A percentile compares a stretch with the other conserved stretches of the same genome.
These are phyloP conservation scores for Gambusia holbrooki DNA, from an alignment of 2,113 vertebrate genomes.

Conservation along the genomic window DNA sequence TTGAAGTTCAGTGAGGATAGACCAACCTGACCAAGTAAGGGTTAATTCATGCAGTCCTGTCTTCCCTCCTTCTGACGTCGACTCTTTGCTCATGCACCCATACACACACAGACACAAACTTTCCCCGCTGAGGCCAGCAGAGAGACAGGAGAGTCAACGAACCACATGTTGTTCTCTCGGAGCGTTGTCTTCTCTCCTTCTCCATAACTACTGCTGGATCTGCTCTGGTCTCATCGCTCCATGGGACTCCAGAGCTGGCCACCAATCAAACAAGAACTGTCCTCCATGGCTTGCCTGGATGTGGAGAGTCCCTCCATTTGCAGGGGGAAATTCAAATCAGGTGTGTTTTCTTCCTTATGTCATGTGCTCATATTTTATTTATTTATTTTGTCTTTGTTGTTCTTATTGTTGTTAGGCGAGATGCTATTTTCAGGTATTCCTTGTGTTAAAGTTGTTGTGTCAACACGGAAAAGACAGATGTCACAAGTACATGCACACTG, in stretches of 20 bases:
- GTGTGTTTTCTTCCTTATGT: slow-evolving; percentile 40
- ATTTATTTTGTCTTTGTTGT: too few relatives aligned
- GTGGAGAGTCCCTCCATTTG: slow-evolving; percentile 79
- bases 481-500: not conserved
- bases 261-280: slow-evolving; percentile 52
- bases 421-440: not conserved
- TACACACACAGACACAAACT: slow-evolving; percentile 44
- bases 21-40: slow-evolving; percentile 57
- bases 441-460: not conserved
- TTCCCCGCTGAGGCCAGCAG: slow-evolving; percentile 58
- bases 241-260: slow-evolving; percentile 79
- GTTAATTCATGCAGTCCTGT: slow-evolving; percentile 68
- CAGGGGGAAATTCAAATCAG: slow-evolving; percentile 79
- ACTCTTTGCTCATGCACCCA: slow-evolving; percentile 37
- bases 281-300: slow-evolving; percentile 80
- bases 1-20: slow-evolving; percentile 25
- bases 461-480: not conserved
- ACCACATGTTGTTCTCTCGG: slow-evolving; percentile 50
- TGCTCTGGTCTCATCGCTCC: slow-evolving; percentile 65
- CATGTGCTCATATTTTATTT: not conserved
- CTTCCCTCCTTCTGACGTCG: slow-evolving; percentile 74
- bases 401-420: too few relatives aligned
- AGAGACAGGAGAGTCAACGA: slow-evolving; percentile 48
- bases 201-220: slow-evolving; percentile 32
- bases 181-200: slow-evolving; percentile 53